Evolutionary conservation across 2,888 invertebrate genomes (phyloP).

Genomic region (Malthinus seriepunctatus): DNA sequence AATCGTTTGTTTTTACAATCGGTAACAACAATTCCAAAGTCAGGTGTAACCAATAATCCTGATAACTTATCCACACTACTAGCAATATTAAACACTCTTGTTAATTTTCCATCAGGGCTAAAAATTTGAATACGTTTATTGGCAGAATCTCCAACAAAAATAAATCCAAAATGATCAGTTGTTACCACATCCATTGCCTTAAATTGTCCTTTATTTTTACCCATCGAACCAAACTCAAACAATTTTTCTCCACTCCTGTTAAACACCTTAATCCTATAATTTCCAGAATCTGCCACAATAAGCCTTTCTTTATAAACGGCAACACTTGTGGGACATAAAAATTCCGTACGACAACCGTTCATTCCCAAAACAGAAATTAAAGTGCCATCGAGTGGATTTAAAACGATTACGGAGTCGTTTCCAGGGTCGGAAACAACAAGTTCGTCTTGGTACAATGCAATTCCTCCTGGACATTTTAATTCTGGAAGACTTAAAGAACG

Average conservation of each 20-base stretch:
- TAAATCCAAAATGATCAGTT: constrained; percentile 72
- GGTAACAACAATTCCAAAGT: constrained; percentile 64
- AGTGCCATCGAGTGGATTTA: constrained; percentile 62
- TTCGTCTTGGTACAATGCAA: constrained; percentile 61
- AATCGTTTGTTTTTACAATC: constrained; percentile 62
- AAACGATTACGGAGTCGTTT: constrained; percentile 69
- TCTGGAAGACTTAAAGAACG: constrained; percentile 69
- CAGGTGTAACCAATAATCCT: constrained; percentile 64
- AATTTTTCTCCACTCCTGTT: constrained; percentile 61
- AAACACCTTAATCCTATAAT: constrained; percentile 66
- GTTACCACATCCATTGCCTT: constrained; percentile 74
- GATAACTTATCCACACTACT: constrained; percentile 59
- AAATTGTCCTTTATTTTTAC: constrained; percentile 70
- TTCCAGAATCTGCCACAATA: constrained; percentile 71
- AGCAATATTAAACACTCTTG: constrained; percentile 66
- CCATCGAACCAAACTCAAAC: constrained; percentile 68
- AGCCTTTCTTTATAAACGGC: constrained; percentile 60
- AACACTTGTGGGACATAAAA: constrained; percentile 74
- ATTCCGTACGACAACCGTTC: constrained; percentile 57
- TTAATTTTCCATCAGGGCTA: constrained; percentile 68
- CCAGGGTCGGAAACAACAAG: constrained; percentile 79
- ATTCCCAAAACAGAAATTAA: constrained; percentile 66
- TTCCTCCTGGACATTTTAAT: constrained; percentile 70
- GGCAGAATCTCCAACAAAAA: constrained; percentile 78
- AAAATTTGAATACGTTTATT: constrained; percentile 78